Evolutionary conservation across 2,888 invertebrate species (phyloP).

Genomic region (Oxyteleia sp.): DNA sequence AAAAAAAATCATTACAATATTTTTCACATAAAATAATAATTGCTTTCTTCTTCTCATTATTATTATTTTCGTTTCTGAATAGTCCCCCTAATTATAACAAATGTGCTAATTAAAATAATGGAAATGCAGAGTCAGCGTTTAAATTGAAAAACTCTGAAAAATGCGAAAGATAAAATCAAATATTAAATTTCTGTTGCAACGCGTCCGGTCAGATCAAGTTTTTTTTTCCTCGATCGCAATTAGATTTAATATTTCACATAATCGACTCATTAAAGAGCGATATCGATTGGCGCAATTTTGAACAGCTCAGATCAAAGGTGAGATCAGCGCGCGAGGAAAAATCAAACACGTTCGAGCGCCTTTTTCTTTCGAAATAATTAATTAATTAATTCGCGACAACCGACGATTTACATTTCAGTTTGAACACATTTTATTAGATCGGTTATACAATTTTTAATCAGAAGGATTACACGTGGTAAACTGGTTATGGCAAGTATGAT

Average conservation of each 20-base stretch:
- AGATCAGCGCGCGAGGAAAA: slow-evolving; percentile 25
- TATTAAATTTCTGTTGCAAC: no score
- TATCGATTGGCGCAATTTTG: slow-evolving; percentile 34
- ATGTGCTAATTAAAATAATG: no score
- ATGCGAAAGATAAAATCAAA: no score
- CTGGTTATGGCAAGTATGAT: slow-evolving; percentile 41
- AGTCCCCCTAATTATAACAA: no score
- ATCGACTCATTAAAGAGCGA: slow-evolving; percentile 22
- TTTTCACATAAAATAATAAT: no score
- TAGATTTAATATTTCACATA: slow-evolving; percentile 26
- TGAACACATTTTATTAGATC: slow-evolving; percentile 22
- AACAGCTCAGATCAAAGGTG: slow-evolving; percentile 3
- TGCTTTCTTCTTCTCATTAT: no score
- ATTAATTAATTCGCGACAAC: slow-evolving; percentile 41
- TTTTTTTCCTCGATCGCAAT: slow-evolving; percentile 35
- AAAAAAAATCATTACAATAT: no score
- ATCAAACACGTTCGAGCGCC: slow-evolving; percentile 20
- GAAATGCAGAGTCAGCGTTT: no score
- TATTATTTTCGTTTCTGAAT: no score
- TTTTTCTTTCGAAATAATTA: slow-evolving; percentile 37
- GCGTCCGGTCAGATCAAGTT: slow-evolving; percentile 28
- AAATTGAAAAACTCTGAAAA: no score
- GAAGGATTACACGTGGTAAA: slow-evolving; percentile 51
- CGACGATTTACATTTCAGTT: slow-evolving; percentile 16
- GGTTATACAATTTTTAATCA: slow-evolving; percentile 24